Conservation (phyloP, 2,113 vertebrate genomes). For the Lipophrys pholis region DNA sequence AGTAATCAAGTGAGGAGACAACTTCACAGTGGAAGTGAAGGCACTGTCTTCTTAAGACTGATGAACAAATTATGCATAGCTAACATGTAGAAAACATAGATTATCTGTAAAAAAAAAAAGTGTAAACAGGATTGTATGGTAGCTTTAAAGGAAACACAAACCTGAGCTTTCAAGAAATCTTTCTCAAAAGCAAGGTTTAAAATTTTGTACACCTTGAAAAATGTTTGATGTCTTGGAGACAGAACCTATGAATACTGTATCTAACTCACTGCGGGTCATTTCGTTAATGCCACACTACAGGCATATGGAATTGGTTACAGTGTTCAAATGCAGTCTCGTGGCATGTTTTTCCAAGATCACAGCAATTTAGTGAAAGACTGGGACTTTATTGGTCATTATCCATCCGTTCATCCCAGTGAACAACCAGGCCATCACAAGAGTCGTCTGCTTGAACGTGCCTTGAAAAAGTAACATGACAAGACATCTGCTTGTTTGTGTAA, state of each 20-base stretch:
- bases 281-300: not conserved
- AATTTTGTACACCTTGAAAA: not conserved
- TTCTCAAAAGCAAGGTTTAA: conserved; percentile 15
- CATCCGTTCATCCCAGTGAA: not conserved
- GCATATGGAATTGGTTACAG: not conserved
- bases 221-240: conserved; percentile 20
- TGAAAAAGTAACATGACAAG: conserved; percentile 9
- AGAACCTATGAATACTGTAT: not conserved
- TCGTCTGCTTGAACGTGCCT: not conserved
- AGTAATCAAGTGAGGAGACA: conserved; percentile 60
- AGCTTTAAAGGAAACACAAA: not conserved
- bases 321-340: not conserved
- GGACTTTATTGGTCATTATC: not conserved
- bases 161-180: conserved; percentile 5
- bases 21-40: not conserved
- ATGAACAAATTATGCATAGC: not conserved
- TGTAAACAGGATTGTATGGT: not conserved
- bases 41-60: not conserved
- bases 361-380: not conserved
- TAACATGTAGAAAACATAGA: too few relatives aligned
- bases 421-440: not conserved
- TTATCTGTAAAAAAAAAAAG: not conserved
- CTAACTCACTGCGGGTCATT: not conserved
- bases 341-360: not conserved
- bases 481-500: conserved; percentile 45